phyloP scores from a whole-genome alignment of 2,113 vertebrate species.

The Motacilla tschutschensis region DNA sequence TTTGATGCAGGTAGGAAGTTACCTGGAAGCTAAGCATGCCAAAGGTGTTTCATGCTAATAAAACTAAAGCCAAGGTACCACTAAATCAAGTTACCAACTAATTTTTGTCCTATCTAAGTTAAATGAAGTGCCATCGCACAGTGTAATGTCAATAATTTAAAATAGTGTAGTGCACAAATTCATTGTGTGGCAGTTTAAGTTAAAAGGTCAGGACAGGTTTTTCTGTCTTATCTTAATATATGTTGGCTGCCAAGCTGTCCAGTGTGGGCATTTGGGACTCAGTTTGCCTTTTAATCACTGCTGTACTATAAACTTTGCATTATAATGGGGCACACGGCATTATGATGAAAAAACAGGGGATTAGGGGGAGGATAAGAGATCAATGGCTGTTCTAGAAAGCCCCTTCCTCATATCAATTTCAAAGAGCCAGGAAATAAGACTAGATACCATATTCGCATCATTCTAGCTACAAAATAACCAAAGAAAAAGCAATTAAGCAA shows the following conservation, averaged over 20 bases:
- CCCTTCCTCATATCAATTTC: conserved; percentile 55
- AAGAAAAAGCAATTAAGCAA: conserved; percentile 79
- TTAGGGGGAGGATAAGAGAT: conserved; percentile 38
- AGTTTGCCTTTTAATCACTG: conserved; percentile 47
- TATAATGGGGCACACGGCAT: conserved; percentile 44
- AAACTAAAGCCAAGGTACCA: conserved; percentile 80
- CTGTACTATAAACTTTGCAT: conserved; percentile 44
- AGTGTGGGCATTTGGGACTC: conserved; percentile 27
- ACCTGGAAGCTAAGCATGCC: conserved; percentile 79
- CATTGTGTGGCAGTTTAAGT: conserved; percentile 64
- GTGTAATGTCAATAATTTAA: conserved; percentile 76
- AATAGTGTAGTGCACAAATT: conserved; percentile 74
- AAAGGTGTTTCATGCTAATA: conserved; percentile 80
- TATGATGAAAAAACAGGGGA: conserved; percentile 32
- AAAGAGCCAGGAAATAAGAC: conserved; percentile 59
- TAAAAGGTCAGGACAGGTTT: conserved; percentile 54
- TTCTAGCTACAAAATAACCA: conserved; percentile 73
- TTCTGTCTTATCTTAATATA: conserved; percentile 10
- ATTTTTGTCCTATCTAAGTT: conserved; percentile 71
- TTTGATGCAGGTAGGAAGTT: conserved; percentile 70
- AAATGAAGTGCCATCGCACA: conserved; percentile 76
- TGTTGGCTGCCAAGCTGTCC: conserved; percentile 55
- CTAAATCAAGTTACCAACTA: conserved; percentile 79
- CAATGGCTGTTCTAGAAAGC: conserved; percentile 60
- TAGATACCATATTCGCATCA: conserved; percentile 67